Base-by-base conservation (phyloP, 2,888 invertebrate genomes). In the Cataglyphis albicans region DNA sequence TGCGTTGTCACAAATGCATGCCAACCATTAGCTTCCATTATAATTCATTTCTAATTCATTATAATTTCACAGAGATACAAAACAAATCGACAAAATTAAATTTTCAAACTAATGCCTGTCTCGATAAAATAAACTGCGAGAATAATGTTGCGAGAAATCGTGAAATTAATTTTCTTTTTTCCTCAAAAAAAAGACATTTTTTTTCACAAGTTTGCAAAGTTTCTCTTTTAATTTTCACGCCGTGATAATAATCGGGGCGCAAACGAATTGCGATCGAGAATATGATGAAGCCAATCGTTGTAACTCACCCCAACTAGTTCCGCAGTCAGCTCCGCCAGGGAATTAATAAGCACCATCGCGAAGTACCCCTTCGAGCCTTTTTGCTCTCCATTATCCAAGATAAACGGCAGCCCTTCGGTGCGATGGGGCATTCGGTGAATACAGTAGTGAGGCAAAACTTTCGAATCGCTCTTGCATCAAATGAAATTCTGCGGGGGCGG, bases 401-500 rank as follows among this genome's bases (percentile, higher is more conserved):
- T 70, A 80, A 80, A 80, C 78, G 78, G 55, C 35, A 21, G 59
- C 12, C 55, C 55, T 38, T 76, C 57, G 76, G 10, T 21, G 35
- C 78, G 72, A 72, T 70, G 70, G 72, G 70, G 12, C 25, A 78
- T 59, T 80, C 35, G 44, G 29, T 25, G 72, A n/a, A 57, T 78
- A 59, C 32, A 25, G 25, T 25, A 44, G 38, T 21, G 29, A 41
- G 70, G 35, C n/a, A 29, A 80, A 80, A 81, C 81, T 81, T 81
- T 75, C 81, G 81, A 81, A 80, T 80, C 78, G 78, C 72, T 80
- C 78, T 80, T 72, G 72, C 78, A 59, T 72, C 72, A 59, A 25
- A 80, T 80, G 72, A 72, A 76, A 80, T 72, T 80, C 72, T 72
- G 68, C 63, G 72, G 67, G 48, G 85, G 73, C 70, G 85, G 65